Evolutionary conservation across 53 echinoderm and acorn worm species (phyloP), one percentile per base, ranked within the genome.

Genomic region (Glandiceps talaboti): DNA sequence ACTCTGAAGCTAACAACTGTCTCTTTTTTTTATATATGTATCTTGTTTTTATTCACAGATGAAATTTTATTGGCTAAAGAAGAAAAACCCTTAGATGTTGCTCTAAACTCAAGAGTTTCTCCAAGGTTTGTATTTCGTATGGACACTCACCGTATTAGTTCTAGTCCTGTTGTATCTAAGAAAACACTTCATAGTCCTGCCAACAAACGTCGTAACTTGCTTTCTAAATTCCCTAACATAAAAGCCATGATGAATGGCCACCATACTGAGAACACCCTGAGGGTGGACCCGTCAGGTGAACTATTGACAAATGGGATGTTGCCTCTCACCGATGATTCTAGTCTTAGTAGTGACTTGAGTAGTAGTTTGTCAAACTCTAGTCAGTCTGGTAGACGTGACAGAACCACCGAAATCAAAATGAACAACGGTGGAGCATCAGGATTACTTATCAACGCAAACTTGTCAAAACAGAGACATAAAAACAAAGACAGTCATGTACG

Each of bases 61-160:
- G 92, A 96, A 78, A 96, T 92, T 28, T 89, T 83, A 74, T 88
- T 96, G 78, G 79, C 87, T 32, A 85, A 83, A 33, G 94, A 92
- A 84, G 90, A 94, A 77, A 73, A 88, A 74, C 94, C 92, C 32
- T 74, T 94, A 82, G 94, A 94, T 76, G 88, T 92, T 74, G 92
- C 90, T 27, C 86, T 94, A 32, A 88, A 88, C 79, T 88, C 88
- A 75, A 82, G 84, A 31, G 88, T 85, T 77, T 88, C 84, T 77
- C 33, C 85, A 32, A 81, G 93, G 30, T 93, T 91, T 79, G 64
- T 45, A 20, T 45, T 45, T 20, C 64, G 64, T 45, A 20, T 45
- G 64, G 64, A 45, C 64, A 45, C 64, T 45, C 6, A 45, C 64
- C 64, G 64, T 20, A 6, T 20, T 12, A 45, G 64, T 20, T 12